phyloP scores from a whole-genome alignment of 2,888 invertebrate species.

The Choristoneura rosaceana region DNA sequence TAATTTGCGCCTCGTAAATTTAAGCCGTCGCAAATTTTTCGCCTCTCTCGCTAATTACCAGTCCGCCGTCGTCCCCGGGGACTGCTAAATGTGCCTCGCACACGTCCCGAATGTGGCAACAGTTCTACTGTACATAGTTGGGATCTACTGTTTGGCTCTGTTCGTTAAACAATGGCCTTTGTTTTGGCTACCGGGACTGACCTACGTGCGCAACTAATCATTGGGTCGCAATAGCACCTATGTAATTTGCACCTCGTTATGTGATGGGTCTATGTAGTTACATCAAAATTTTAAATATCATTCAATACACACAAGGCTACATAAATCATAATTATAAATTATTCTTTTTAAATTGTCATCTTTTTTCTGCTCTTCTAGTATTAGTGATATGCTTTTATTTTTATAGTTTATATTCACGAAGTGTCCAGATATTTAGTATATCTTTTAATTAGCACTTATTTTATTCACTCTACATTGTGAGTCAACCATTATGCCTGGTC shows the following conservation, averaged over 20 bases:
- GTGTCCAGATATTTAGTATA: too few relatives aligned
- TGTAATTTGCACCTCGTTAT: slow-evolving; percentile 29
- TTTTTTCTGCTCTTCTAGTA: too few relatives aligned
- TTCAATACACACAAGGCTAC: neutral
- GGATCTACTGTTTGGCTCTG: slow-evolving; percentile 66
- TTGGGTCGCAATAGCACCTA: slow-evolving; percentile 56
- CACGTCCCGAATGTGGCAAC: slow-evolving; percentile 81
- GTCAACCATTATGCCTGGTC: slow-evolving; percentile 67
- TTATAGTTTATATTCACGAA: too few relatives aligned
- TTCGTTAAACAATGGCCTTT: slow-evolving; percentile 79
- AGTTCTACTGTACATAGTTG: slow-evolving; percentile 59
- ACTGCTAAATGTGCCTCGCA: slow-evolving; percentile 80
- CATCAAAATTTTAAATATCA: neutral
- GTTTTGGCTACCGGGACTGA: slow-evolving; percentile 74
- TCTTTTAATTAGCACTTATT: slow-evolving; percentile 54
- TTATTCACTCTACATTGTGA: slow-evolving; percentile 59
- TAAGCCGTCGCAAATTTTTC: slow-evolving; percentile 84
- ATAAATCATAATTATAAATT: neutral
- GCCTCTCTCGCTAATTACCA: slow-evolving; percentile 83
- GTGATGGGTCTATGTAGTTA: neutral
- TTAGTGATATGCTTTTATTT: too few relatives aligned
- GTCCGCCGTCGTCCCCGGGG: slow-evolving; percentile 79
- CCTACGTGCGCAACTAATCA: slow-evolving; percentile 68
- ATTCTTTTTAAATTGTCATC: too few relatives aligned
- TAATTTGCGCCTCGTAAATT: slow-evolving; percentile 86